Evolutionary conservation across 1,140 invertebrate genomes (phyloP).

Genomic region (Patella vulgata): DNA sequence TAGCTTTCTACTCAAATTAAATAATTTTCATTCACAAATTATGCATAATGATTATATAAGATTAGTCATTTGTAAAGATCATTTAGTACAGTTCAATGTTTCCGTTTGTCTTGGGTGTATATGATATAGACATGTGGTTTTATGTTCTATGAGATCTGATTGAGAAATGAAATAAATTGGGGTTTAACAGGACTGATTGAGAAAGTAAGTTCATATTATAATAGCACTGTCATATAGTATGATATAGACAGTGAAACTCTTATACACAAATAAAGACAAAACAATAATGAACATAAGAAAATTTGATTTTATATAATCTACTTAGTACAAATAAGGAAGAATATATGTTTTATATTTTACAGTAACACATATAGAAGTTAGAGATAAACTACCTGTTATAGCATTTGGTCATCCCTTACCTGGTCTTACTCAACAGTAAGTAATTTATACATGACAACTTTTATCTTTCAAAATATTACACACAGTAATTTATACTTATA

Average conservation of each 20-base stretch:
- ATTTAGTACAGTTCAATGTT: background rate
- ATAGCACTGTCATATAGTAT: too few relatives aligned
- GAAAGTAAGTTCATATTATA: too few relatives aligned
- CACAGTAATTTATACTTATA: background rate
- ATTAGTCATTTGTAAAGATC: background rate
- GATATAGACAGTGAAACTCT: too few relatives aligned
- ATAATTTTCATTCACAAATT: background rate
- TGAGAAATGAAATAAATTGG: background rate
- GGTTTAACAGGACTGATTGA: background rate
- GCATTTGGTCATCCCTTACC: conserved; percentile 53
- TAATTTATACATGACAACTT: conserved; percentile 11
- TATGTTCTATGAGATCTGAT: background rate
- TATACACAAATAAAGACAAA: too few relatives aligned
- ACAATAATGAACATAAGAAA: too few relatives aligned
- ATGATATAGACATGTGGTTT: background rate
- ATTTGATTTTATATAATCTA: too few relatives aligned
- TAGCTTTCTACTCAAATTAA: background rate
- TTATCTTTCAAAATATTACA: too few relatives aligned
- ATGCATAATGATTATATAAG: background rate
- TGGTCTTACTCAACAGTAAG: conserved; percentile 45
- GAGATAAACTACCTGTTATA: conserved; percentile 46
- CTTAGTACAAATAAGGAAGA: too few relatives aligned
- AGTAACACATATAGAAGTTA: conserved; percentile 54
- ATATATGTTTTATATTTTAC: conserved; percentile 23
- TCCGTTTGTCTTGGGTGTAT: background rate